Evolutionary conservation across 2,113 vertebrate genomes (phyloP).

Genomic region (Amblyopsis rosae): DNA sequence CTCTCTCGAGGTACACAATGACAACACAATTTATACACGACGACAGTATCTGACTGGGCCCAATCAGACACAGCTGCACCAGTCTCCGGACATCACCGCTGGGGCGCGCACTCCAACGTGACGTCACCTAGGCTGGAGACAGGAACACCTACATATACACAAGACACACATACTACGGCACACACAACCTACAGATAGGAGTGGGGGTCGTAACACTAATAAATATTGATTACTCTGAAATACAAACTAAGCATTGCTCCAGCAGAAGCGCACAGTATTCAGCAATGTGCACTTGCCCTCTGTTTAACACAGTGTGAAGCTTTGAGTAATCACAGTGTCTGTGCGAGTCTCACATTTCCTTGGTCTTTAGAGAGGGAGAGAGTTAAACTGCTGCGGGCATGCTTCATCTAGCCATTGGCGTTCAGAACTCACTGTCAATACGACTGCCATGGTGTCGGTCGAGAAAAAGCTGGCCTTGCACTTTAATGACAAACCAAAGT

Average conservation of each 20-base stretch:
- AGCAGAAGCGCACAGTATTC: neutral
- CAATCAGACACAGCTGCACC: no score
- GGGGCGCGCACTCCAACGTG: no score
- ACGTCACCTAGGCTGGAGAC: no score
- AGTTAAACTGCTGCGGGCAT: constrained; percentile 7
- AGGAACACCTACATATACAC: no score
- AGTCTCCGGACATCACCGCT: no score
- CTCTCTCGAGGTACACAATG: no score
- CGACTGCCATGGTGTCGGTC: constrained; percentile 33
- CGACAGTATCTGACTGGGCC: no score
- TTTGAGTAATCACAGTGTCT: neutral
- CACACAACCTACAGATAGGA: no score
- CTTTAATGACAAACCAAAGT: constrained; percentile 63
- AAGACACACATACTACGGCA: no score
- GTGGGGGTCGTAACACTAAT: no score
- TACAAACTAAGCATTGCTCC: constrained; percentile 5
- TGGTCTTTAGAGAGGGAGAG: neutral
- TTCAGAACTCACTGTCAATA: constrained; percentile 27
- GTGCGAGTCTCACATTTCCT: neutral
- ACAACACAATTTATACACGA: no score
- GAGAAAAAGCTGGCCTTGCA: constrained; percentile 55
- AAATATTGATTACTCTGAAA: constrained; percentile 9
- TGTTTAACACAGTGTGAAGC: neutral
- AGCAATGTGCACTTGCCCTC: neutral
- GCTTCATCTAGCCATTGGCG: constrained; percentile 15